Percentiles rank a stretch among this genome's conserved stretches.
Evolutionary conservation across 2,888 invertebrate genomes (phyloP).

Genomic region (Adelognathus sp.): DNA sequence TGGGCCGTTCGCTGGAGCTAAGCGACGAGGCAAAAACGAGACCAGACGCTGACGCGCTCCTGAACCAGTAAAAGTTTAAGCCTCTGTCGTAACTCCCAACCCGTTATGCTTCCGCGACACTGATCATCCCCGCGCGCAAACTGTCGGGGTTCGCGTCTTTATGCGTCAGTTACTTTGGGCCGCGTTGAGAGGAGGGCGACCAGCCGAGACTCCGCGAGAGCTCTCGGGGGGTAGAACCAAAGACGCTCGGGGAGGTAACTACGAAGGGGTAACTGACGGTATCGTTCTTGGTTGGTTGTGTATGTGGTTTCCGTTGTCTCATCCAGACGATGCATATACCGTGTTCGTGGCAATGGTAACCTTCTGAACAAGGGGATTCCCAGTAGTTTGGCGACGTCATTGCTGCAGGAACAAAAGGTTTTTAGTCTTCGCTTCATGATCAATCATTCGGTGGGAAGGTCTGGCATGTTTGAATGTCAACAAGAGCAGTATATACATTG

Average conservation of each 20-base stretch:
- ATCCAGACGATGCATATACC: background rate
- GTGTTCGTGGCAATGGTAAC: background rate
- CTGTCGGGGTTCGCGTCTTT: conserved; percentile 70
- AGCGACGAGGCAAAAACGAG: conserved; percentile 69
- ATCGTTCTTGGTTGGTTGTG: background rate
- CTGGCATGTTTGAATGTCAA: background rate
- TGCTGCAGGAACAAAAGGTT: background rate
- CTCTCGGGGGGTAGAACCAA: background rate
- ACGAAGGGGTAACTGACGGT: background rate
- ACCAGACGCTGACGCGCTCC: conserved; percentile 74
- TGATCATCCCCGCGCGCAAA: conserved; percentile 72
- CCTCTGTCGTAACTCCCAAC: conserved; percentile 72
- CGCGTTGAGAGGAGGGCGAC: conserved; percentile 12
- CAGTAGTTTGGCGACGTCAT: background rate
- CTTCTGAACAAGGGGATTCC: background rate
- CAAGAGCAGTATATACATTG: background rate
- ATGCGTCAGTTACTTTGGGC: conserved; percentile 66
- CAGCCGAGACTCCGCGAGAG: conserved; percentile 11
- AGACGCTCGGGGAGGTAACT: background rate
- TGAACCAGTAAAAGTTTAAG: conserved; percentile 75
- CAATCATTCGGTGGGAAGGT: background rate
- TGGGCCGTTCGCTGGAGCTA: conserved; percentile 41
- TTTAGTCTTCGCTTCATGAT: background rate
- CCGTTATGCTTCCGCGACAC: conserved; percentile 72
- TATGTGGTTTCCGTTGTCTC: background rate